Percentiles rank a stretch among this genome's conserved stretches.
These are phyloP conservation scores for Ciconia maguari DNA, from an alignment of 2,113 vertebrate genomes.

Conservation along the genomic window DNA sequence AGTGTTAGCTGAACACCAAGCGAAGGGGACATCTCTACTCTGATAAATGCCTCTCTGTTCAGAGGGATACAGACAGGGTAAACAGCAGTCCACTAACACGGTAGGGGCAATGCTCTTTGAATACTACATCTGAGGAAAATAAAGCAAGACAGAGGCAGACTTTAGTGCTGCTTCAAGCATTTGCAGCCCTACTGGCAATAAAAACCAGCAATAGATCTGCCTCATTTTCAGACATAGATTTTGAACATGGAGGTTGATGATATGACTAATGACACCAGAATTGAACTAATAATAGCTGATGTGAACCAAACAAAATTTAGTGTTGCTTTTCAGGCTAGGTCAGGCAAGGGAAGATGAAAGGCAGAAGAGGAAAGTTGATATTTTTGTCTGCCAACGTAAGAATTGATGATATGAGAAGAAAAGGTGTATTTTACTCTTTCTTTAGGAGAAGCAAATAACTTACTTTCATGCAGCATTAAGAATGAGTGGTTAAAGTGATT, in stretches of 20 bases:
- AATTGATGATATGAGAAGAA: not conserved
- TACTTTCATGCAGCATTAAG: not conserved
- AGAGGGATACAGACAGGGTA: not conserved
- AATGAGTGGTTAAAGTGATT: slow-evolving; percentile 16
- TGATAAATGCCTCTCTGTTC: slow-evolving; percentile 12
- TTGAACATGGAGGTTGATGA: not conserved
- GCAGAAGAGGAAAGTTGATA: not conserved
- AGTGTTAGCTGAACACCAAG: not conserved
- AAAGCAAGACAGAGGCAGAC: not conserved
- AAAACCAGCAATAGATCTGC: not conserved
- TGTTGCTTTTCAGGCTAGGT: not conserved
- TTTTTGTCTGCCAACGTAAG: not conserved
- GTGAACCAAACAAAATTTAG: not conserved
- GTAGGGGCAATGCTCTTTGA: not conserved
- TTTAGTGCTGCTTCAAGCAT: not conserved
- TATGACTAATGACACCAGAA: not conserved
- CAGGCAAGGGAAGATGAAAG: not conserved
- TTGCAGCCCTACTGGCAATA: not conserved
- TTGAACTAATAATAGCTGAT: not conserved
- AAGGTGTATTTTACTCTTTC: not conserved
- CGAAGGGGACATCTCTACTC: not conserved
- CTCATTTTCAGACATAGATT: not conserved
- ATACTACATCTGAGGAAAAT: not conserved
- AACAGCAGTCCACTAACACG: not conserved
- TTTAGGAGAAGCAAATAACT: slow-evolving; percentile 12